A percentile compares a stretch with the other conserved stretches of the same genome.
Conservation (phyloP, 2,797 vertebrate genomes). For the Schizopygopsis malacanthus region DNA sequence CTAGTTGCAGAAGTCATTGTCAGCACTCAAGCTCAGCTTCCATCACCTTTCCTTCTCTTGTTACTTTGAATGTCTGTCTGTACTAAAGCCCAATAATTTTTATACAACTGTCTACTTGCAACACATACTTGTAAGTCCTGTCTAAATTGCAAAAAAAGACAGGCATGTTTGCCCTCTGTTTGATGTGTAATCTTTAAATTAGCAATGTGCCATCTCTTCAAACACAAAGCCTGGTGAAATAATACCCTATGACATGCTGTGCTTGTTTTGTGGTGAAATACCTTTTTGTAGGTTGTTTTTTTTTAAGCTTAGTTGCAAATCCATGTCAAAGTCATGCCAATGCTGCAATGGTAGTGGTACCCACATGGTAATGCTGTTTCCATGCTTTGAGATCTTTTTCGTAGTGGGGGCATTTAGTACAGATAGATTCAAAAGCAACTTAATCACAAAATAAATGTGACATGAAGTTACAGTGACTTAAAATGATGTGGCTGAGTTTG, state of each 20-base stretch:
- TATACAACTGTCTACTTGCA: constrained; percentile 50
- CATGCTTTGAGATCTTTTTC: constrained; percentile 23
- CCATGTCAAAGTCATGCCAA: neutral
- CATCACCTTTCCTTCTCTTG: constrained; percentile 10
- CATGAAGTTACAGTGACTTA: neutral
- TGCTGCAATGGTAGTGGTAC: neutral
- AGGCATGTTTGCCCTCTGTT: constrained; percentile 68
- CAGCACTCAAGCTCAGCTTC: constrained; percentile 64
- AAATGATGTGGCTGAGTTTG: constrained; percentile 30
- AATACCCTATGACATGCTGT: constrained; percentile 23
- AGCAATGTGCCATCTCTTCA: constrained; percentile 39
- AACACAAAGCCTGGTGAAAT: constrained; percentile 25
- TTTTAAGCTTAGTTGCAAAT: neutral
- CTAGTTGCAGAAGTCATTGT: constrained; percentile 23
- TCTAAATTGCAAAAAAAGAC: constrained; percentile 72
- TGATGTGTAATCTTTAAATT: constrained; percentile 26
- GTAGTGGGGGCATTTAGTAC: constrained; percentile 72
- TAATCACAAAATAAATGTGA: neutral
- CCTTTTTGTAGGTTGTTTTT: neutral
- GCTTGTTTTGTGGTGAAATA: constrained; percentile 13
- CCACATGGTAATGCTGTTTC: constrained; percentile 4
- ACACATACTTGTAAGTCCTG: constrained; percentile 80
- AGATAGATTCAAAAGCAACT: constrained; percentile 66
- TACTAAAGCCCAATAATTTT: constrained; percentile 72
- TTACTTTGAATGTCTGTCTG: constrained; percentile 70